Evolutionary conservation across 2,113 vertebrate species (phyloP), one percentile per base, ranked within the genome.

Genomic region (Ramphastos sulfuratus): DNA sequence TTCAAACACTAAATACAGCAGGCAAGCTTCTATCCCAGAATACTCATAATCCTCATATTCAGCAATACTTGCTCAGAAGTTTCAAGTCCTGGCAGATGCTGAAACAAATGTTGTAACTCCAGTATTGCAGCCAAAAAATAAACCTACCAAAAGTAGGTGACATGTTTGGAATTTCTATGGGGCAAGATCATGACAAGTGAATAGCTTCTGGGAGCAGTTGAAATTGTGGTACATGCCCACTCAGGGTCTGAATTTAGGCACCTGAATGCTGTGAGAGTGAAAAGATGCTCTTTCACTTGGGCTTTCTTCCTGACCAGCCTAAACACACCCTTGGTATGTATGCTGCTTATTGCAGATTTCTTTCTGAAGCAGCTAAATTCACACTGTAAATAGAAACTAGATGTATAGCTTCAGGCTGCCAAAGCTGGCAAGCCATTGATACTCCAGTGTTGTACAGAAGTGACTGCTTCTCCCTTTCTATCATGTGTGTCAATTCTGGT

Each of bases 161-260:
- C 18, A 30, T 2, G 18, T 17, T 87, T 85, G 39, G 69, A 8
- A 82, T 15, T 15, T 70, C 16, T 61, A 3, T 44, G 55, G 67
- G 13, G 72, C 25, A 80, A 65, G 71, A 54, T 35, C 33, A 23
- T 7, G n/a, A 58, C 33, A 87, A 69, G 15, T 28, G 27, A 67
- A 55, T 24, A 64, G 3, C 12, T 84, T 89, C 74, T 79, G 59
- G 55, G 64, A 85, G 17, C 7, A 73, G 27, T 1, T 65, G 21
- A 82, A 89, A 58, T 48, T 72, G 20, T 46, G 61, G 28, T 33
- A 19, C 0, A 0, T 60, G 7, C 21, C 28, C 4, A 31, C 44
- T 66, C 52, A 35, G 21, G 15, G n/a, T 24, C 39, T 56, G 31
- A 89, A 67, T 5, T 37, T 23, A 44, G 9, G 50, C 18, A 76